Conservation (phyloP, 2,113 vertebrate genomes). For the Elachura formosa region DNA sequence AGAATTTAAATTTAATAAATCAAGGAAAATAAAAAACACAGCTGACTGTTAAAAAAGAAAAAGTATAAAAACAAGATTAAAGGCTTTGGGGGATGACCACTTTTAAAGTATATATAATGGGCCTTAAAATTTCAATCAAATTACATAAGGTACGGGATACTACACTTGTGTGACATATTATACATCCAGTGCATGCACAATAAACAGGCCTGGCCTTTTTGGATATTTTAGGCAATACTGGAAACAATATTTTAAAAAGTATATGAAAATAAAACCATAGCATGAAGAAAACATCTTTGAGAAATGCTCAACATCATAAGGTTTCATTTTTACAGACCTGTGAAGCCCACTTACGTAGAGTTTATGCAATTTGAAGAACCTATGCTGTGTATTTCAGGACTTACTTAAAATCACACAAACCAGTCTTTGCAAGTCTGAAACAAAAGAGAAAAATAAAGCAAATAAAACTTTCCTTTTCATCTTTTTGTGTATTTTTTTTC, state of each 20-base stretch:
- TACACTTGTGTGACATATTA: not conserved
- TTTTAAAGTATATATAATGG: not conserved
- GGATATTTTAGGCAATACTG: not conserved
- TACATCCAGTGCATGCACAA: not conserved
- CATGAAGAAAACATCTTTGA: not conserved
- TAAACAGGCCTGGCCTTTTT: not conserved
- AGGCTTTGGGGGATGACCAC: not conserved
- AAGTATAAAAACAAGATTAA: not conserved
- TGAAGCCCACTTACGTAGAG: not conserved
- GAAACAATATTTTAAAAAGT: not conserved
- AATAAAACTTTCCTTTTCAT: not conserved
- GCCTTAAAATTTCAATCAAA: not conserved
- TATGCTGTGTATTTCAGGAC: not conserved
- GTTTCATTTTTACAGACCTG: not conserved
- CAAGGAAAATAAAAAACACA: not conserved
- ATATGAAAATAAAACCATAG: not conserved
- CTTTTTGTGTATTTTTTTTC: not conserved
- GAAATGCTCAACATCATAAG: not conserved
- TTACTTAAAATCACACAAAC: not conserved
- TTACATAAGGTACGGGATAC: not conserved
- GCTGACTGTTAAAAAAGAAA: not conserved
- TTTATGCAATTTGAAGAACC: not conserved
- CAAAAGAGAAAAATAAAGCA: not conserved
- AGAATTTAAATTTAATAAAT: not conserved
- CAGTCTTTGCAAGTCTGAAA: not conserved